Evolutionary conservation across 2,888 invertebrate species (phyloP), one percentile per base, ranked within the genome.

Genomic region (Pollenia labialis): DNA sequence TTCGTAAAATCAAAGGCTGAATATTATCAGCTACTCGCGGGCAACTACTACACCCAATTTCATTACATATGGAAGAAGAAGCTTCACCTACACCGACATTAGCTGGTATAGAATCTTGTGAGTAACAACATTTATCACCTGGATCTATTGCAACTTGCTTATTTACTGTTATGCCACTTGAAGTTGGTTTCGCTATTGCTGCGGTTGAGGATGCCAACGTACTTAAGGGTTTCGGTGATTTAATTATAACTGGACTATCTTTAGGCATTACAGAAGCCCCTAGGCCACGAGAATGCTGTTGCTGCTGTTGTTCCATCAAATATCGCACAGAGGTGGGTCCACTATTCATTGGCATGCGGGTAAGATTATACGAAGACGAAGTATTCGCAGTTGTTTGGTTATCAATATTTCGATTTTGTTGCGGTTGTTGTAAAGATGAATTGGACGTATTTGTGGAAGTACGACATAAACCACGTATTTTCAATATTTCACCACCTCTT

Each of bases 391-490:
- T 46, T 44, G 80, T 23, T 52, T 76, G 79, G 79, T 71, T 79
- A 23, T 77, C 82, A 12, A n/a, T 2, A 52, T 81, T 85, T 14
- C 83, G 81, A 69, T 88, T 62, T 83, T 80, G 75, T 58, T 87
- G 76, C 60, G 81, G 40, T 62, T 82, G 74, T 66, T 79, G 84
- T 23, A 48, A 40, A 12, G 44, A 58, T n/a, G 72, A 23, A 81
- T 82, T 82, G 64, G 72, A 72, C n/a, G 81, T 88, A 46, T 88
- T 84, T 23, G 85, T 48, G 11, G 88, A 68, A 76, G 91, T 96
- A 90, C 97, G 95, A 95, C 97, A 97, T 1, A 97, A 93, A 0
- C 97, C 97, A 68, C 97, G 95, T 71, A 97, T 96, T 92, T 97
- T 96, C 4, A 97, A 93, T 14, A 97, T 95, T 91, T 97, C 97